Conservation (phyloP, 2,888 invertebrate species). For the Fabriciana adippe region DNA sequence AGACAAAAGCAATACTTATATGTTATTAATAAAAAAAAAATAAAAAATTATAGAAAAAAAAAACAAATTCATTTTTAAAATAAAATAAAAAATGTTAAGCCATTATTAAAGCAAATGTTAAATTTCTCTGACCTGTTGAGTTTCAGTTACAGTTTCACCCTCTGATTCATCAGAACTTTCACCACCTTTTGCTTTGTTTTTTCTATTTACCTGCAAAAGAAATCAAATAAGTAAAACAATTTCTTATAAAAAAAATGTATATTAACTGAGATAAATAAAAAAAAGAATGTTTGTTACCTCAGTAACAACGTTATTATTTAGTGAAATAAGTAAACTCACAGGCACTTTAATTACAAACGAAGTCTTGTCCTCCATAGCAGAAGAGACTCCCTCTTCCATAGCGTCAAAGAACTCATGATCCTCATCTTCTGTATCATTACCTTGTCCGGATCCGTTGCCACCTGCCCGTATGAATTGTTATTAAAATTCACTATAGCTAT, state of each 20-base stretch:
- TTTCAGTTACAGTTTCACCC: slow-evolving; percentile 75
- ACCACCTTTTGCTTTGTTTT: slow-evolving; percentile 72
- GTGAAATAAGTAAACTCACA: slow-evolving; percentile 54
- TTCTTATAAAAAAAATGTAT: slow-evolving; percentile 12
- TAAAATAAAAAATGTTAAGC: background rate
- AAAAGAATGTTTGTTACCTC: background rate
- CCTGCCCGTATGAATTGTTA: slow-evolving; percentile 52
- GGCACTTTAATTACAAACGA: slow-evolving; percentile 87
- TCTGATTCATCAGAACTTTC: slow-evolving; percentile 80
- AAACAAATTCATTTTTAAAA: background rate
- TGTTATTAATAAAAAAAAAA: no score
- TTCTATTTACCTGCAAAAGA: slow-evolving; percentile 72
- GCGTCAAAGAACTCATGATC: slow-evolving; percentile 90
- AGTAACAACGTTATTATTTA: background rate
- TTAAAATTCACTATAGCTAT: background rate
- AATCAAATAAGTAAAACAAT: background rate
- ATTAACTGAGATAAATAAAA: no score
- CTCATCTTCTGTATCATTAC: slow-evolving; percentile 85
- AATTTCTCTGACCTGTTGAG: slow-evolving; percentile 68
- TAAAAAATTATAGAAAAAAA: background rate
- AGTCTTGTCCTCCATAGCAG: slow-evolving; percentile 70
- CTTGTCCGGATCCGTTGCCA: slow-evolving; percentile 75
- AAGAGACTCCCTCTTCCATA: slow-evolving; percentile 78
- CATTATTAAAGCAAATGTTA: slow-evolving; percentile 1
- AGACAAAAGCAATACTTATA: no score